Base-by-base conservation (phyloP, 2,797 vertebrate species). In the Mormyrus hasselquistii region DNA sequence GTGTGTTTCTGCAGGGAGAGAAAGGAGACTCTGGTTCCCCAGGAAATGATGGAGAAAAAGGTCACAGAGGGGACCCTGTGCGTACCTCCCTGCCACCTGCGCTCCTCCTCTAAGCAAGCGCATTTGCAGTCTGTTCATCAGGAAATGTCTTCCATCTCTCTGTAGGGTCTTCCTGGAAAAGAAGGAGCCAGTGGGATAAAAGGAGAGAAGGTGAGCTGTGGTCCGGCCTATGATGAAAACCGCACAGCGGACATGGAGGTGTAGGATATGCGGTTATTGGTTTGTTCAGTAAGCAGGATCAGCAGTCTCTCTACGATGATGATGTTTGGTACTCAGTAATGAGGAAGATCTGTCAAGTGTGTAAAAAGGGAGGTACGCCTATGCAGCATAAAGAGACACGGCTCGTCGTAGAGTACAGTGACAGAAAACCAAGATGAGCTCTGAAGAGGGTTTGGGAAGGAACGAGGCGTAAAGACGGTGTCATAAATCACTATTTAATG, bases 21-120 rank as follows among this genome's bases (percentile, higher is more conserved):
- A 93, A 93, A 87, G 95, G 94, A 88, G 95, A 96, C 4, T 90
- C 94, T 41, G 96, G 94, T 92, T 91, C 96, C 92, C 93, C 95
- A 9, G 94, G 94, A 91, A 94, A 94, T 9, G 29, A 91, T 88
- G 95, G 95, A 91, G 79, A 91, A 89, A 97, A 96, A 95, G 97
- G 96, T 92, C 95, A 96, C 50, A 95, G 92, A 90, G 97, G 97
- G 93, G 96, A 97, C 50, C 1, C 92, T 76, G 97, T 98, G 96
- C 92, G 97, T 96, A 93, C 9, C 49, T 50, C 47, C 25, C 53
- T n/a, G 52, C 16, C 3, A 5, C 22, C 53, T 73, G 34, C 34
- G 62, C 49, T 22, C 76, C 50, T 62, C 65, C 29, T 19, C 62
- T 65, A 49, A 44, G 34, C 88, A 93, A 92, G 93, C 93, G 90